Evolutionary conservation across 2,888 invertebrate genomes (phyloP).

Genomic region (Protodeltote pygarga): DNA sequence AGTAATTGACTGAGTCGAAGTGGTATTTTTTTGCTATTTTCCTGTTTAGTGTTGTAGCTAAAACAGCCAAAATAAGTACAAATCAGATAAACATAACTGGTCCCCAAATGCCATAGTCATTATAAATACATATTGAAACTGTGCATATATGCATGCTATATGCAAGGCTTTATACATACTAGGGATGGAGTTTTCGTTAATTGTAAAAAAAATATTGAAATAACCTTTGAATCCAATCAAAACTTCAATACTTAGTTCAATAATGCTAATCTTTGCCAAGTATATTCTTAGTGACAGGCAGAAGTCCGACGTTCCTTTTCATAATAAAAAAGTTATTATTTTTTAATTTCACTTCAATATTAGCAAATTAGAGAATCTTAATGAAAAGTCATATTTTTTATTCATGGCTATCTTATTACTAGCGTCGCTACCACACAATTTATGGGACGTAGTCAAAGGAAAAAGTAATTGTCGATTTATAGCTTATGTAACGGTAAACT

Average conservation of each 20-base stretch:
- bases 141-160: too few relatives aligned
- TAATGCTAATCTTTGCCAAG: too few relatives aligned
- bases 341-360: too few relatives aligned
- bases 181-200: background rate
- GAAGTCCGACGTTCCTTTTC: too few relatives aligned
- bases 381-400: background rate
- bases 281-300: too few relatives aligned
- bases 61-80: slow-evolving; percentile 1
- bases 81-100: slow-evolving; percentile 4
- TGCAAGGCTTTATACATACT: too few relatives aligned
- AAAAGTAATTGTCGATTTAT: background rate
- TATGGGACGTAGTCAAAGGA: background rate
- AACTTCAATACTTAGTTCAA: too few relatives aligned
- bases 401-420: background rate
- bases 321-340: too few relatives aligned
- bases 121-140: background rate
- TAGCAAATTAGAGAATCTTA: background rate
- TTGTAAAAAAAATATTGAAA: background rate
- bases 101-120: slow-evolving; percentile 8
- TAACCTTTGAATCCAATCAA: background rate
- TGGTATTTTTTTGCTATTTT: slow-evolving; percentile 15
- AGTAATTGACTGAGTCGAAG: slow-evolving; percentile 17
- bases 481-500: slow-evolving; percentile 7
- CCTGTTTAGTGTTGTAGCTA: slow-evolving; percentile 6
- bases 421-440: background rate